These are phyloP conservation scores for Pseudochirops cupreus DNA, from an alignment of 2,797 vertebrate species.

Conservation along the genomic window DNA sequence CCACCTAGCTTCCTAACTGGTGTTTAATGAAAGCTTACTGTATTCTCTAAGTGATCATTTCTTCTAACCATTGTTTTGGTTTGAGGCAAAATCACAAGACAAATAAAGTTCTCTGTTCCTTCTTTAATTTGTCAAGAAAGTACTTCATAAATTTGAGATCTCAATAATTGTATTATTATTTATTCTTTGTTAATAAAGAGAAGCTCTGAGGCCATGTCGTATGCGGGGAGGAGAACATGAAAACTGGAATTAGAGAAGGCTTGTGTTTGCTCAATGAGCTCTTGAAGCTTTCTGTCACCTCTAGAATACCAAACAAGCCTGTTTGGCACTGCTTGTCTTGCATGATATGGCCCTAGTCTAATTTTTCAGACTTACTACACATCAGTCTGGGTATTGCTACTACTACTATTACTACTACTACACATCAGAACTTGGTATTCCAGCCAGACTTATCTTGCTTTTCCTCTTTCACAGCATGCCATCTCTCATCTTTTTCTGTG, in stretches of 20 bases:
- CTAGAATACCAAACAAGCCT: neutral
- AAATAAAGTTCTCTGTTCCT: neutral
- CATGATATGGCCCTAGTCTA: neutral
- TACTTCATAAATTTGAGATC: neutral
- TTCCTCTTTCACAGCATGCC: neutral
- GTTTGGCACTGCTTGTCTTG: neutral
- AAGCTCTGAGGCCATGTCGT: neutral
- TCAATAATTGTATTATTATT: neutral
- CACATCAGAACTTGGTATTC: neutral
- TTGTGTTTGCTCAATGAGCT: neutral
- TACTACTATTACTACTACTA: too few species aligned
- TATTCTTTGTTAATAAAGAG: neutral
- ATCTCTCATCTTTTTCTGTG: neutral
- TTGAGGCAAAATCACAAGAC: neutral
- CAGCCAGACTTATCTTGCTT: neutral
- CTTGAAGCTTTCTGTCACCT: neutral
- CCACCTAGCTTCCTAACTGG: neutral
- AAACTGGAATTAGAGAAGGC: neutral
- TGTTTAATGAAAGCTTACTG: neutral
- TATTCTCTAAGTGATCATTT: neutral
- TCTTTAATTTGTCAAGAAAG: neutral
- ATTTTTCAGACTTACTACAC: neutral
- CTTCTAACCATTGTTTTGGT: neutral
- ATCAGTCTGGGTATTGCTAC: neutral
- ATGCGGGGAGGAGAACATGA: rapidly evolving